Base-by-base conservation (phyloP, 2,888 invertebrate genomes). In the Acanthosepion lycidas region DNA sequence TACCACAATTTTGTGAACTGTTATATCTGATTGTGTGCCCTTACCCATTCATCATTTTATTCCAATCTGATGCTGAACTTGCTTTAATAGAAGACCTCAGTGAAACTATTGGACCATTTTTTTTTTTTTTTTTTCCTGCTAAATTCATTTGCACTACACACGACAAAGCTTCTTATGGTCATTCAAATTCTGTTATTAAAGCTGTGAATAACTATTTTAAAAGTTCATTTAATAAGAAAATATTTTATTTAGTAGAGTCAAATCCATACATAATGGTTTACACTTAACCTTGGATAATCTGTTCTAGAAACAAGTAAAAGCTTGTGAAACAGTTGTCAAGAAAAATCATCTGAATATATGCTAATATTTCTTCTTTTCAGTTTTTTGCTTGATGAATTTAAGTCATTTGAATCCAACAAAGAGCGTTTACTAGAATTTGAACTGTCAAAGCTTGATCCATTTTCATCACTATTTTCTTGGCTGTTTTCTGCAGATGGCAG, bases 301-400 rank as follows among this genome's bases (percentile, higher is more conserved):
- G 42, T 51, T 51, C 15, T 15, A 51, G 15, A 8, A 51, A 51
- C 51, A 51, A 8, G 78, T n/a, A 78, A 15, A n/a, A 78, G n/a
- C n/a, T 33, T n/a, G 23, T 9, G 12, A 78, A 78, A n/a, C 64
- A n/a, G 33, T n/a, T 78, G 78, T 78, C 78, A 78, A 78, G 78
- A 78, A 78, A 78, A n/a, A 15, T 15, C n/a, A 92, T 94, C 92
- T 51, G 48, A 92, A 48, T 92, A 92, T 51, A 92, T 42, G 26
- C 48, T 51, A 92, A 92, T 92, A n/a, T 92, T 92, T 92, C 92
- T 92, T 51, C 92, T 48, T 51, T 92, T 92, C 51, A 92, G 92
- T 48, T 92, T 92, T 92, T 92, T 92, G 28, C 49, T 12, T 28
- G 92, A 26, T 51, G 92, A 26, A 49, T 92, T 51, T 92, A 28